Evolutionary conservation across 2,113 vertebrate species (phyloP), one percentile per base, ranked within the genome.

Genomic region (Psittacula cyanocephala): DNA sequence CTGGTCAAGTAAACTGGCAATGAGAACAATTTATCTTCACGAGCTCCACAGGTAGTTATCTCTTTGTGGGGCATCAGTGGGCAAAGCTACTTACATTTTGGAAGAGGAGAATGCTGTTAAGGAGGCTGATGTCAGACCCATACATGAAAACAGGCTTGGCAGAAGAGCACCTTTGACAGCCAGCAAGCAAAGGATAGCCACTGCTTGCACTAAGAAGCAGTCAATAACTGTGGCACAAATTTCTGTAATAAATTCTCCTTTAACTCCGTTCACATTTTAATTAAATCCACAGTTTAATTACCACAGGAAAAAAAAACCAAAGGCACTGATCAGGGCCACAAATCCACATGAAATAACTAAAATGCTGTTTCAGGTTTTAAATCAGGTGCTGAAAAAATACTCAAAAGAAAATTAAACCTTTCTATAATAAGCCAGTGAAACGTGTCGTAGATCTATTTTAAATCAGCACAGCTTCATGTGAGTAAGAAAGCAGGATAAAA

Each of bases 221-320:
- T n/a, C 33, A 82, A 37, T 41, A 82, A 81, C 24, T 35, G 12
- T 15, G 62, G 29, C 41, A 85, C 33, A 77, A 31, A 47, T 57
- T 82, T 84, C 65, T 57, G 44, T 47, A 65, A 91, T 77, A 77
- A 89, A 62, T 65, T 52, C 27, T 87, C 64, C 60, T 91, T 80
- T 69, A 91, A 82, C 18, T 89, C 28, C 8, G 23, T 80, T 85
- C 67, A 52, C 35, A 41, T 37, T 69, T 95, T 81, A 94, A 93
- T 87, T 96, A 93, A 94, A 95, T 46, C n/a, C 33, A 50, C 19
- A 24, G 15, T 64, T 95, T 89, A 94, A 95, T 93, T 91, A 81
- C 39, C 53, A 29, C 10, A 43, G 33, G 1, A 11, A 22, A 78
- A 78, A 41, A 35, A 52, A 76, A 68, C 49, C 44, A 70, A 70